A percentile compares a stretch with the other conserved stretches of the same genome.
These are phyloP conservation scores for Anas platyrhynchos DNA, from an alignment of 2,113 vertebrate species.

Conservation along the genomic window DNA sequence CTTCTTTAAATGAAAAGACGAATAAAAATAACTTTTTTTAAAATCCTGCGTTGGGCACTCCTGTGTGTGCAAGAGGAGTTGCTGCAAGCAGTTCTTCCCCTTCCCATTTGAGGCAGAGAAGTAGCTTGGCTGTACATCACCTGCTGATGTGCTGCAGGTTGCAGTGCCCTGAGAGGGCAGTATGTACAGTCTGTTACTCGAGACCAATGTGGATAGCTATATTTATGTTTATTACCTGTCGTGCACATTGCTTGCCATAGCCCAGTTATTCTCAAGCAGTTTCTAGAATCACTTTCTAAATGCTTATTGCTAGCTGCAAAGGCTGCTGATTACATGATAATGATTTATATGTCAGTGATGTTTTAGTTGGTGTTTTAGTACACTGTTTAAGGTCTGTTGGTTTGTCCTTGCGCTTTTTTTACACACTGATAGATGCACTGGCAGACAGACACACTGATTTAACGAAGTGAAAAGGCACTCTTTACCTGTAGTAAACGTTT, in stretches of 20 bases:
- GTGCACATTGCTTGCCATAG: neutral
- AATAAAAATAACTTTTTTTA: neutral
- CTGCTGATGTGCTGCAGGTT: neutral
- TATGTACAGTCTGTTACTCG: neutral
- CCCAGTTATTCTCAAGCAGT: neutral
- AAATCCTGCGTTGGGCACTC: neutral
- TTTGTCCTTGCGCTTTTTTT: neutral
- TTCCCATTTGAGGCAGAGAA: too few relatives aligned
- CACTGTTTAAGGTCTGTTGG: neutral
- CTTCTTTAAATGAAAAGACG: neutral
- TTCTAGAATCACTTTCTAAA: neutral
- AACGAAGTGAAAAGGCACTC: neutral
- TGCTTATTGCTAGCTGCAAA: neutral
- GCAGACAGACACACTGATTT: neutral
- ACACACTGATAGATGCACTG: neutral
- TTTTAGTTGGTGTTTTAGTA: neutral
- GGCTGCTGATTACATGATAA: neutral
- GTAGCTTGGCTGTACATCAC: neutral
- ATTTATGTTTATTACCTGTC: neutral
- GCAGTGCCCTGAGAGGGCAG: neutral
- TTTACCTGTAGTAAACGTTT: neutral
- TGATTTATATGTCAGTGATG: neutral
- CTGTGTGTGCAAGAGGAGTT: neutral
- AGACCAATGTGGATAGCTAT: neutral
- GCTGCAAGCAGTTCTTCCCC: neutral